Evolutionary conservation across 2,113 vertebrate genomes (phyloP), one percentile per base, ranked within the genome.

Genomic region (Opisthocomus hoazin): DNA sequence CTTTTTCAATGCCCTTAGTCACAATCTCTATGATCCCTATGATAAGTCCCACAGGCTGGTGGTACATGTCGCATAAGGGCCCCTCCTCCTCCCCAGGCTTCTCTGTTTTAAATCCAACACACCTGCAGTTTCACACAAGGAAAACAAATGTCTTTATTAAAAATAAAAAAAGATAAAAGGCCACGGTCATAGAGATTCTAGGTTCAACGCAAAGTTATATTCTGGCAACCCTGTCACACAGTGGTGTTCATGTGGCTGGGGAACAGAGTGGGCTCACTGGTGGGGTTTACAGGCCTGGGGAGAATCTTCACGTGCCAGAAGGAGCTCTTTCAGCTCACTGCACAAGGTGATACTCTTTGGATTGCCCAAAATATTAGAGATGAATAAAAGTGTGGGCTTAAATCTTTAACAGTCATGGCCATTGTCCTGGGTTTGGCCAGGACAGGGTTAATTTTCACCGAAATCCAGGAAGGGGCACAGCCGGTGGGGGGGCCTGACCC

Each of bases 11-110:
- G 15, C 24, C 29, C 5, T 54, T 60, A 69, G 15, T 36, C 26
- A 30, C 24, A 79, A 34, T n/a, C 10, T 5, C 5, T 60, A 4
- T 36, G 36, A 79, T 37, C 11, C 39, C 21, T 56, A 21, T 1
- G 6, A 9, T 18, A 75, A 79, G 5, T 57, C 14, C 16, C 22
- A 65, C 1, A 0, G 4, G 14, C 12, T 54, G n/a, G 7, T 53
- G 3, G 5, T 60, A 48, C 6, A 6, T 16, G 18, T 37, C 1
- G 0, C 18, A 77, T 22, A 51, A 83, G 12, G 1, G 4, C 24
- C 15, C 8, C 5, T 50, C 8, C 21, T 80, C 5, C 11, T 56
- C 15, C 13, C 3, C 9, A 32, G 15, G 14, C 14, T 65, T 69
- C 10, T 14, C 14, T 46, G 21, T 36, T 36, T 43, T 69, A 15